Evolutionary conservation across 2,113 vertebrate genomes (phyloP).

Genomic region (Podilymbus podiceps): DNA sequence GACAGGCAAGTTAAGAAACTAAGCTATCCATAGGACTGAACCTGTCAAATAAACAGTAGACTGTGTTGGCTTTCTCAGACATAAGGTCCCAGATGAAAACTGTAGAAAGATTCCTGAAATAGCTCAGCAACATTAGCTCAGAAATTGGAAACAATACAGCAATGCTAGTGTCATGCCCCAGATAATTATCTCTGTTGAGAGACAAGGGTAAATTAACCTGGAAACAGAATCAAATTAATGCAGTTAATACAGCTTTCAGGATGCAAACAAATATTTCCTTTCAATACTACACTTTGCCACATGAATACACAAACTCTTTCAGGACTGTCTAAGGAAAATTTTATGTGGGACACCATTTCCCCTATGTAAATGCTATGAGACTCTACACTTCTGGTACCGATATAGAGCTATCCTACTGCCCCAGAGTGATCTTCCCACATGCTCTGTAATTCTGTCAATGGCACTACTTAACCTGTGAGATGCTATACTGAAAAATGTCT

Average conservation of each 20-base stretch:
- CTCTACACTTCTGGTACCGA: background rate
- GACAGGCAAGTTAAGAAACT: background rate
- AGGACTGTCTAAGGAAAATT: background rate
- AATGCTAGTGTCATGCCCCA: background rate
- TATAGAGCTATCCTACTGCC: background rate
- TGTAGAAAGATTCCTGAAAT: background rate
- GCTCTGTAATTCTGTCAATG: background rate
- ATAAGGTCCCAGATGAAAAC: background rate
- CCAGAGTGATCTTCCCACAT: background rate
- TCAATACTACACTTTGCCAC: background rate
- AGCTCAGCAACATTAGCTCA: background rate
- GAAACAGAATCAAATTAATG: background rate
- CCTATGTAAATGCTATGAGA: background rate
- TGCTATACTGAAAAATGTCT: background rate
- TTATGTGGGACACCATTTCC: background rate
- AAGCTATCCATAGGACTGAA: background rate
- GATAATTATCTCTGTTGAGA: background rate
- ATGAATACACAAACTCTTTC: background rate
- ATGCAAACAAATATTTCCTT: background rate
- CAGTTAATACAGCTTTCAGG: background rate
- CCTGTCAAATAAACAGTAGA: background rate
- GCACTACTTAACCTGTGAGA: background rate
- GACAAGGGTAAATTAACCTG: background rate
- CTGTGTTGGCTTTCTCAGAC: background rate
- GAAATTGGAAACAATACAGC: background rate